Percentiles rank a stretch among this genome's conserved stretches.
Evolutionary conservation across 2,888 invertebrate genomes (phyloP).

Genomic region (Agrotis ipsilon): DNA sequence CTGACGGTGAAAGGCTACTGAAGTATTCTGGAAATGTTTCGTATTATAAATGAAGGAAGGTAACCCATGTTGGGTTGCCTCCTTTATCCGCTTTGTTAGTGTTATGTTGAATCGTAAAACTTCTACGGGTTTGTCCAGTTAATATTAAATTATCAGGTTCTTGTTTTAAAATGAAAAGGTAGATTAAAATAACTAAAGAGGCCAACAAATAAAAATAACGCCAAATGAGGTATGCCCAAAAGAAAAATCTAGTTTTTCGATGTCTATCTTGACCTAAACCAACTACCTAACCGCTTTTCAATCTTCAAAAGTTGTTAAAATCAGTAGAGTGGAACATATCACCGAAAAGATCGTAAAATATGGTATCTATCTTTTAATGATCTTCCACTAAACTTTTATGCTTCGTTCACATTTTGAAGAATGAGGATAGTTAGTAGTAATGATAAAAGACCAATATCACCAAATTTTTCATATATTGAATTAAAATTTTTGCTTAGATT

Average conservation of each 20-base stretch:
- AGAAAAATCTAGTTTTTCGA: not conserved
- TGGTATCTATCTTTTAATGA: conserved; percentile 4
- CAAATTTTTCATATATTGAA: not conserved
- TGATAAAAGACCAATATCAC: not conserved
- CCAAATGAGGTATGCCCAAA: not conserved
- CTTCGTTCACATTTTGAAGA: conserved; percentile 5
- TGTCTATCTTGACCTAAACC: not conserved
- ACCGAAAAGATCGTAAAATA: conserved; percentile 24
- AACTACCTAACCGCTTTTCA: conserved; percentile 6
- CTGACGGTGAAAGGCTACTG: conserved; percentile 17
- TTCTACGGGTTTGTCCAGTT: not conserved
- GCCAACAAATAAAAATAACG: not conserved
- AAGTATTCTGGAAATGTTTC: conserved; percentile 16
- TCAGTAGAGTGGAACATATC: conserved; percentile 32
- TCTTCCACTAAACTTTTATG: conserved; percentile 1
- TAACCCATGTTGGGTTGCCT: not conserved
- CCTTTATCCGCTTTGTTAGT: not conserved
- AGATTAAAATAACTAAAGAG: not conserved
- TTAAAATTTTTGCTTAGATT: too few relatives aligned
- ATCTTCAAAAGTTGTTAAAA: conserved; percentile 25
- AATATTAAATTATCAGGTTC: not conserved
- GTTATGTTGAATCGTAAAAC: not conserved
- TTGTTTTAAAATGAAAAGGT: not conserved
- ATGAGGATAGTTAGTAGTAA: not conserved
- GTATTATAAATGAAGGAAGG: not conserved